Evolutionary conservation across 1,140 invertebrate genomes (phyloP).

Genomic region (Nebria ingens): DNA sequence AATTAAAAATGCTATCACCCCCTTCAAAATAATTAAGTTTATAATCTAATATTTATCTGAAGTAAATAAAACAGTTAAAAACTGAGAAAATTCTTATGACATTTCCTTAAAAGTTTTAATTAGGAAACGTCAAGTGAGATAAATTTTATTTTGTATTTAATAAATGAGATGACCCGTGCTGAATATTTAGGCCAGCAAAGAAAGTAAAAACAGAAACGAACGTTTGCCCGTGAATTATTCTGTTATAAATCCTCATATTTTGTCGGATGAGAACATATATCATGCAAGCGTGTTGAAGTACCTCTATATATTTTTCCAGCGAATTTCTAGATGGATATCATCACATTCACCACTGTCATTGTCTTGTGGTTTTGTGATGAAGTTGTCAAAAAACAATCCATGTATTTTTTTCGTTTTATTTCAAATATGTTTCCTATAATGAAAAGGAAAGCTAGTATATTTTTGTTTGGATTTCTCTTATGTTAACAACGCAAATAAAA

Average conservation of each 20-base stretch:
- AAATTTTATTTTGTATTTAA: neutral
- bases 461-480: no score
- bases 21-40: no score
- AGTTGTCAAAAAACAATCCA: neutral
- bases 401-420: neutral
- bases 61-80: no score
- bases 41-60: no score
- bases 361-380: neutral
- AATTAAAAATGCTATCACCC: no score
- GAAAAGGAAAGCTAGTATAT: no score
- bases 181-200: no score
- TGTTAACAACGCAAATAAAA: no score
- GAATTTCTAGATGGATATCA: neutral
- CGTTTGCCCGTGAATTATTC: neutral
- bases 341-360: neutral
- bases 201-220: neutral
- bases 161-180: no score
- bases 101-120: neutral
- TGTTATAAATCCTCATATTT: neutral
- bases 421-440: no score
- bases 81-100: no score
- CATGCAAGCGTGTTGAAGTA: neutral
- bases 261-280: conserved; percentile 1
- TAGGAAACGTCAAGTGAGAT: neutral
- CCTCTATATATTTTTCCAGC: neutral